Base-by-base conservation (phyloP, 2,797 vertebrate genomes). In the Syncerus caffer region DNA sequence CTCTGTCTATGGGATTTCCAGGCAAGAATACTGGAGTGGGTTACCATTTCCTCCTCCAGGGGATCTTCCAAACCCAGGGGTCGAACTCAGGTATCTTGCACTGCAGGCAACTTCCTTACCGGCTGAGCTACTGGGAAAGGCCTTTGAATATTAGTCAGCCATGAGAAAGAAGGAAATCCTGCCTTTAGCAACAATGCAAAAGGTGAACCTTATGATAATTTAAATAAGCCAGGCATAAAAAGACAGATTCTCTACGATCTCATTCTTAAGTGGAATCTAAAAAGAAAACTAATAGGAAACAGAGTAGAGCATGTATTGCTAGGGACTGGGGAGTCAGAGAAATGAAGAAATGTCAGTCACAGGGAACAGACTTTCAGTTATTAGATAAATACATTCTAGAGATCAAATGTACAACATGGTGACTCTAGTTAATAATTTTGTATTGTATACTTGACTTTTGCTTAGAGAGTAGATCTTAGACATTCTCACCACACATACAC, bases 21-120 rank as follows among this genome's bases (percentile, higher is more conserved):
- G n/a, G 64, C 17, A 21, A 71, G 5, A 34, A 12, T 71, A 21
- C 1, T 38, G 19, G n/a, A 38, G 8, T 71, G n/a, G 2, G n/a
- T 38, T 67, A 4, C n/a, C n/a, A 34, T 38, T 21, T 21, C 10
- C n/a, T 67, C 17, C 17, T 67, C n/a, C 64, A 38, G 64, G 64
- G 64, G 17, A 12, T 67, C 64, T 67, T 67, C n/a, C 9, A 17
- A 67, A 67, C 9, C 17, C 17, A 67, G n/a, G 17, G 17, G 4
- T 38, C 0, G 0, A 67, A 11, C 4, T n/a, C 4, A 6, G n/a
- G n/a, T 38, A 17, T 67, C 64, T 64, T 67, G 17, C 17, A 71
- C 64, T 21, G 64, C 64, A 71, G 17, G 34, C 2, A 21, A 0
- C 10, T 34, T 67, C 17, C 34, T 67, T 67, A 67, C n/a, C 0